phyloP scores from a whole-genome alignment of 2,888 invertebrate genomes.

The Cheilosia vernalis region DNA sequence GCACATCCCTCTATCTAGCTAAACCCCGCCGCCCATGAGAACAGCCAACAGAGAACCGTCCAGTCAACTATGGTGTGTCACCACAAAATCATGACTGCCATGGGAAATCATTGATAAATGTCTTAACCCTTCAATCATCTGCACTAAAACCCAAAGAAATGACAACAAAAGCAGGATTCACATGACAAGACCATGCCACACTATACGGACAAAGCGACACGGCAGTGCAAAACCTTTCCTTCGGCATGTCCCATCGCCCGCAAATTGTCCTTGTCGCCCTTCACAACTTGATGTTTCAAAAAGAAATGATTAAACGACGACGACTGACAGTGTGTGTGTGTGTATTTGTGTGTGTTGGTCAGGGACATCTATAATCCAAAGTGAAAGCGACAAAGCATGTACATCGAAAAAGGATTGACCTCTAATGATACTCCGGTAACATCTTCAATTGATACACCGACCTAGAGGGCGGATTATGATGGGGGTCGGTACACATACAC shows the following conservation, averaged over 20 bases:
- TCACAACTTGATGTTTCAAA: constrained; percentile 32
- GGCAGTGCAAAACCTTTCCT: constrained; percentile 9
- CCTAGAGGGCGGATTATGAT: constrained; percentile 39
- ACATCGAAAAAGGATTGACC: constrained; percentile 53
- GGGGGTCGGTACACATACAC: neutral
- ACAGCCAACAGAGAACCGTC: neutral
- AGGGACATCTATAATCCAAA: constrained; percentile 45
- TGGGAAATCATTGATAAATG: constrained; percentile 68
- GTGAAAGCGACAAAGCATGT: constrained; percentile 22
- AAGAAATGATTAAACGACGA: constrained; percentile 55
- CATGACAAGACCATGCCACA: constrained; percentile 40
- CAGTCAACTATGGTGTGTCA: constrained; percentile 21
- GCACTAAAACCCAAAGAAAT: constrained; percentile 33
- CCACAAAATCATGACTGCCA: constrained; percentile 51
- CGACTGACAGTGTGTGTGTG: neutral
- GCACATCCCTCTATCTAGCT: constrained; percentile 4
- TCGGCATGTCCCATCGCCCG: constrained; percentile 17
- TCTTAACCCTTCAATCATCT: constrained; percentile 63
- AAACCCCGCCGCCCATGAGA: neutral
- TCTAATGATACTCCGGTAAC: constrained; percentile 33
- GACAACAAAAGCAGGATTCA: constrained; percentile 54
- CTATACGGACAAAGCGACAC: constrained; percentile 6
- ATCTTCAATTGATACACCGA: constrained; percentile 55
- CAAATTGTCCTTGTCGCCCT: constrained; percentile 40
- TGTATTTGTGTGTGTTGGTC: neutral